Evolutionary conservation across 2,113 vertebrate genomes (phyloP).

Genomic region (Ursus arctos): DNA sequence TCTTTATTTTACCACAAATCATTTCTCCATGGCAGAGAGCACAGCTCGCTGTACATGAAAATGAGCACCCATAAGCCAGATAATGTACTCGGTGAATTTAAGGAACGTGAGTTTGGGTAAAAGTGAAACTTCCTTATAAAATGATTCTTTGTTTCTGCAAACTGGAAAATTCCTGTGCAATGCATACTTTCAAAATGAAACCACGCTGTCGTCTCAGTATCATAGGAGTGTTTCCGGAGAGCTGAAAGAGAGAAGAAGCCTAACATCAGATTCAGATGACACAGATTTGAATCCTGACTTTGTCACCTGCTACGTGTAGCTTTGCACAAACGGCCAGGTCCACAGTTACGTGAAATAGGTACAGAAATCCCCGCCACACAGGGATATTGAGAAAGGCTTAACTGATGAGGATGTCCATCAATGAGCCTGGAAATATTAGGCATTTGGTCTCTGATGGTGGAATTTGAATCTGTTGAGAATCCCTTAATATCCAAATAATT

Average conservation of each 20-base stretch:
- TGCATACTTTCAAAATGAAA: constrained; percentile 35
- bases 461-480: not conserved
- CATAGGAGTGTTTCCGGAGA: not conserved
- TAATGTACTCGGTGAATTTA: constrained; percentile 58
- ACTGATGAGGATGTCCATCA: not conserved
- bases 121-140: constrained; percentile 24
- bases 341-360: not conserved
- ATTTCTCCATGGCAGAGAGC: constrained; percentile 24
- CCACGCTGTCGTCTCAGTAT: not conserved
- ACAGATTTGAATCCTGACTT: not conserved
- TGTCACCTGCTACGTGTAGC: not conserved
- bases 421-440: not conserved
- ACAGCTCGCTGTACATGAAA: not conserved
- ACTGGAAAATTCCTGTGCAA: not conserved
- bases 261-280: not conserved
- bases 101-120: constrained; percentile 14
- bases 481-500: not conserved
- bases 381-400: not conserved
- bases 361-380: not conserved
- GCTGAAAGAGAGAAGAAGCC: not conserved
- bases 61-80: not conserved
- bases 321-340: not conserved
- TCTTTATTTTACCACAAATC: constrained; percentile 13
- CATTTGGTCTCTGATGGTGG: not conserved
- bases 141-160: not conserved